Evolutionary conservation across 2,888 invertebrate genomes (phyloP), one percentile per base, ranked within the genome.

Genomic region (Athripsodes cinereus): DNA sequence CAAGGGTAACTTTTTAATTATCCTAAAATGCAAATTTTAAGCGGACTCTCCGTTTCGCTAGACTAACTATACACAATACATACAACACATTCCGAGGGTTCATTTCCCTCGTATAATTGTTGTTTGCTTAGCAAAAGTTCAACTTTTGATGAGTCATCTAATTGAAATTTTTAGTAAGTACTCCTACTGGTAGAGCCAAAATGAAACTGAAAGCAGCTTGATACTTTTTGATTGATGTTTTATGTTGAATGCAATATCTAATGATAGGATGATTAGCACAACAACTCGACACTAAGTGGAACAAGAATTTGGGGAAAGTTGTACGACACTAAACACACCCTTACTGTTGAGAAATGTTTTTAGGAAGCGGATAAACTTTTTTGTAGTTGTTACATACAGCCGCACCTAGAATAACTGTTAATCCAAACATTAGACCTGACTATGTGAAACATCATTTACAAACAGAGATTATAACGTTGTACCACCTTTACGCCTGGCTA

Each of bases 1-100:
- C 16, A 49, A 54, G 60, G 57, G 56, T 52, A 61, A 59, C 57
- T 61, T 61, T 61, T 61, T 61, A 61, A 61, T 61, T 61, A 61
- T 61, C 58, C 59, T 61, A 61, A 61, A 59, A 61, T 61, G 61
- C 61, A 54, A 61, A 61, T 61, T 57, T 51, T 21, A 54, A 40
- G 26, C 22, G 47, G 54, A 21, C 44, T 53, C 48, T 16, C 22
- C 26, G 47, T 40, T 40, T 40, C 40, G 40, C 22, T 40, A 40
- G 40, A 40, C 40, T 40, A 13, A 40, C 40, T 40, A 40, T 16
- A 40, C 40, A 40, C 40, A 40, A 40, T 40, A 40, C 31, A 31
- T 16, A 40, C 5, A 16, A 40, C 40, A 40, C n/a, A 13, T n/a
- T 13, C 40, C 16, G 2, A 40, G 40, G 26, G 26, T 16, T 40